Evolutionary conservation across 1,140 invertebrate genomes (phyloP).

Genomic region (Temnothorax nylanderi): DNA sequence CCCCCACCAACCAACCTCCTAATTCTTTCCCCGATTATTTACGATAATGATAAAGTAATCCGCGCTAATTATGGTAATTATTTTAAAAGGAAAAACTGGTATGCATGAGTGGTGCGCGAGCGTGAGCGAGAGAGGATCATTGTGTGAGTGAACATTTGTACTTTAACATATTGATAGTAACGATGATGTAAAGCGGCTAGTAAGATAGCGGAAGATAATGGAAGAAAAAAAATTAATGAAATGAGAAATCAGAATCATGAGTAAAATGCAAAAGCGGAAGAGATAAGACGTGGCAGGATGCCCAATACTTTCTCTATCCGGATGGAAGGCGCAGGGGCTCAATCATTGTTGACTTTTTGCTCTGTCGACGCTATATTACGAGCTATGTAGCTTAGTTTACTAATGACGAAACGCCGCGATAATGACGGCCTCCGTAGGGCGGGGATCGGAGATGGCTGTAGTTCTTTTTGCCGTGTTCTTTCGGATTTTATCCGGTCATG

Average conservation of each 20-base stretch:
- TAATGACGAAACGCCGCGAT: constrained; percentile 64
- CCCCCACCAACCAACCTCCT: constrained; percentile 59
- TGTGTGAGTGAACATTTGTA: constrained; percentile 85
- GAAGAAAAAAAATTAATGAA: constrained; percentile 57
- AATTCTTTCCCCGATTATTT: constrained; percentile 81
- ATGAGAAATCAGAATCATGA: constrained; percentile 72
- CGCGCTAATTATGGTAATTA: constrained; percentile 83
- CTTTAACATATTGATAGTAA: constrained; percentile 86
- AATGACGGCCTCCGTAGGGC: constrained; percentile 48
- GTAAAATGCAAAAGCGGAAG: constrained; percentile 53
- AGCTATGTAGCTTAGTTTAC: constrained; percentile 64
- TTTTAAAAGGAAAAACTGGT: constrained; percentile 83
- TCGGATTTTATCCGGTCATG: neutral
- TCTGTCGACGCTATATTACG: constrained; percentile 73
- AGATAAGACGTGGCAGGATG: constrained; percentile 50
- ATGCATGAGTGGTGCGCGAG: constrained; percentile 81
- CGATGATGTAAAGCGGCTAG: constrained; percentile 82
- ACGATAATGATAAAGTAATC: constrained; percentile 83
- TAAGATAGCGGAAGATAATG: constrained; percentile 80
- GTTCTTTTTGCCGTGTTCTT: neutral
- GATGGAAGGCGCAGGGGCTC: constrained; percentile 79
- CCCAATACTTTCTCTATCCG: constrained; percentile 69
- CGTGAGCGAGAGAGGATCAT: constrained; percentile 82
- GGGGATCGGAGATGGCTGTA: neutral
- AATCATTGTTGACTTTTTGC: constrained; percentile 77